Percentiles rank a stretch among this genome's conserved stretches.
Conservation (phyloP, 2,113 vertebrate species). For the Procavia capensis region DNA sequence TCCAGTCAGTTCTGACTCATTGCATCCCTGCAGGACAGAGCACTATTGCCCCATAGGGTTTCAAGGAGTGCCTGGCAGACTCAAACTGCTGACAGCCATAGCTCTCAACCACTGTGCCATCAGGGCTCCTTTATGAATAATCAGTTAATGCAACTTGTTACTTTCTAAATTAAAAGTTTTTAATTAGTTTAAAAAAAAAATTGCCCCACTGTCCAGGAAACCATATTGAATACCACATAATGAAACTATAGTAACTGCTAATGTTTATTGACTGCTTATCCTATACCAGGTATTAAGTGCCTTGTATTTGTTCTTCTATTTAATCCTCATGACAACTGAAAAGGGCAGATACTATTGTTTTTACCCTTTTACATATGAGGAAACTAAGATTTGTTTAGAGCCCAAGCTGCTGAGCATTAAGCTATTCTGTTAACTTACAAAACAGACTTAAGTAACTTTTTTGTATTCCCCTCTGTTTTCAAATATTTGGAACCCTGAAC, state of each 20-base stretch:
- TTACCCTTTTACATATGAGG: not conserved
- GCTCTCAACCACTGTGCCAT: too few species aligned
- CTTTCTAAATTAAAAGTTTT: too few species aligned
- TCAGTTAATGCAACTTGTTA: not conserved
- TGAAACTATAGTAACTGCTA: not conserved
- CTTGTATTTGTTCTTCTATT: not conserved
- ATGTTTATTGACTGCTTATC: not conserved
- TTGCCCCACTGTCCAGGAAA: not conserved
- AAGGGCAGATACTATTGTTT: slow-evolving; percentile 5
- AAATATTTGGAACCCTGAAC: not conserved
- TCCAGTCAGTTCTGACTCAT: too few species aligned
- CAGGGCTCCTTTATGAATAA: not conserved
- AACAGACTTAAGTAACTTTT: not conserved
- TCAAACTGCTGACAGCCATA: too few species aligned
- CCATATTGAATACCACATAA: not conserved
- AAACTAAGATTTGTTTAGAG: not conserved
- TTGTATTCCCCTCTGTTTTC: not conserved
- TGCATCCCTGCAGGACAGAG: too few species aligned
- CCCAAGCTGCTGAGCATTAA: not conserved
- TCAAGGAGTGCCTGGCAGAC: too few species aligned
- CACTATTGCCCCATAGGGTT: too few species aligned
- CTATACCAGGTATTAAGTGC: not conserved
- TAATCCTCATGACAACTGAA: not conserved
- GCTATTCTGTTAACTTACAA: not conserved
- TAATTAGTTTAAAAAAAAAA: not conserved